A percentile compares a stretch with the other conserved stretches of the same genome.
phyloP scores from a whole-genome alignment of 2,888 invertebrate species.

The Acrobasis repandana region DNA sequence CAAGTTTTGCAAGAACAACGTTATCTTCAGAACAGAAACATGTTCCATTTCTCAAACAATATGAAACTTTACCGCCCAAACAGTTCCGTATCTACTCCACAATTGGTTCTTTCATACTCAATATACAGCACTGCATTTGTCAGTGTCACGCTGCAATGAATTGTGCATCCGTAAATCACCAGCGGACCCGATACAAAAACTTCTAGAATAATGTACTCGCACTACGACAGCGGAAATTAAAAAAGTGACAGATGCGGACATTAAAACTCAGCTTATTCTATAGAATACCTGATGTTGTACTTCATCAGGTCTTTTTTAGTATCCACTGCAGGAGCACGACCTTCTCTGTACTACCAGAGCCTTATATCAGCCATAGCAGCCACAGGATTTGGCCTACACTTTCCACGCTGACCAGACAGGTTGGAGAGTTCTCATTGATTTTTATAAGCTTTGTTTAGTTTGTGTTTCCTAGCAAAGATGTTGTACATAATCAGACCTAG shows the following conservation, averaged over 20 bases:
- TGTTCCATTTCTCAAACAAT: not conserved
- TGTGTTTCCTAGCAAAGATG: no score
- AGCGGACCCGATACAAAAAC: conserved; percentile 49
- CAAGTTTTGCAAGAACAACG: no score
- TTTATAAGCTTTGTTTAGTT: no score
- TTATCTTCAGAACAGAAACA: no score
- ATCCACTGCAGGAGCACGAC: no score
- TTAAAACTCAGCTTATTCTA: not conserved
- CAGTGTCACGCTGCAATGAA: conserved; percentile 54
- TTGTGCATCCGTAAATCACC: conserved; percentile 57
- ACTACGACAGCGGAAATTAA: conserved; percentile 27
- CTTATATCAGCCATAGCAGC: no score
- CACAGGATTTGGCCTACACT: no score
- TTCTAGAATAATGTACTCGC: conserved; percentile 45
- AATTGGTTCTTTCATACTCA: conserved; percentile 39
- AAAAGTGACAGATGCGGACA: not conserved
- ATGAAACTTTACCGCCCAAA: not conserved
- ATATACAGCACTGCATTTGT: conserved; percentile 51
- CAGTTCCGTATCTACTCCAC: conserved; percentile 7
- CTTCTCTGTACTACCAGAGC: no score
- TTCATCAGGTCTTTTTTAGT: no score
- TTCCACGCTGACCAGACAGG: no score
- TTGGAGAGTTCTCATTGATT: no score
- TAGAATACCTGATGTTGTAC: not conserved
- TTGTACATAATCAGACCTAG: no score